Evolutionary conservation across 2,113 vertebrate genomes (phyloP), one percentile per base, ranked within the genome.

Genomic region (Chaenogobius annularis): DNA sequence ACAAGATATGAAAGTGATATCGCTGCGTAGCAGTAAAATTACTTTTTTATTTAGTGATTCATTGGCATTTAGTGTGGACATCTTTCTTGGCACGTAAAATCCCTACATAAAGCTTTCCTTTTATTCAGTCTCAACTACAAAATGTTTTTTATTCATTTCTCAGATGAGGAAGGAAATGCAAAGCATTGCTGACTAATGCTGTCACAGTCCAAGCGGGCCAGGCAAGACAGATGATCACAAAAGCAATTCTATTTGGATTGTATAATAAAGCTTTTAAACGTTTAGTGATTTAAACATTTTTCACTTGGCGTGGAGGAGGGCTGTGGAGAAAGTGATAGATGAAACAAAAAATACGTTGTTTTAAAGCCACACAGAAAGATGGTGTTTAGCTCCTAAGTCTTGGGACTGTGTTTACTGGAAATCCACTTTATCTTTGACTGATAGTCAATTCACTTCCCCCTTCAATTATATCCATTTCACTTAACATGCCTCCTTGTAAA

Each of bases 261-360:
- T 90, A 87, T 79, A 87, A 86, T 82, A 81, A 85, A 86, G 87
- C 84, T 89, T 90, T 91, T 87, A 89, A 89, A 91, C 73, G 88
- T 92, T 91, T 85, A 92, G 87, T 86, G 91, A 92, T 90, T 92
- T 82, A 85, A 86, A 85, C 78, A 62, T 82, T 73, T 74, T 73
- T 62, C 50, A 46, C 15, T 82, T 56, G 72, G 70, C 78, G 78
- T 82, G 1, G 73, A 73, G 48, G 80, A 83, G 46, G 68, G 82
- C 72, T 76, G 85, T 80, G 84, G 87, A 83, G 75, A 81, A 73
- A 79, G 74, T 89, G 89, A 93, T 88, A 73, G 84, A 91, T 92
- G 84, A 73, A 66, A 70, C 48, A 77, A 55, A 67, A 72, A 66
- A 77, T 81, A 78, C 26, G 65, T 68, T 31, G 23, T 80, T 73